phyloP scores from a whole-genome alignment of 2,113 vertebrate species.

The Crotophaga sulcirostris region DNA sequence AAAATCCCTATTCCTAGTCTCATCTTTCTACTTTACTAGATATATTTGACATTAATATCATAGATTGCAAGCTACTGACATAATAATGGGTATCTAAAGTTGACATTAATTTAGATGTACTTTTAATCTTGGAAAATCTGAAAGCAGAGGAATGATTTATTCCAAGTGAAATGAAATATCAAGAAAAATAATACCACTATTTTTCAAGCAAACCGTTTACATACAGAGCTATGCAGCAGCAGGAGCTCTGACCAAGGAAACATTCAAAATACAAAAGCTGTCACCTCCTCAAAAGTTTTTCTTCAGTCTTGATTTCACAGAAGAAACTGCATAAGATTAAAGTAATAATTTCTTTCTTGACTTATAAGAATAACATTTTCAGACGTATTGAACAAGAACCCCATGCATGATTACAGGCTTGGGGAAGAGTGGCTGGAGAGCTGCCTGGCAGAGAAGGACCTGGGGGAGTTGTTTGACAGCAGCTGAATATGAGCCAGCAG shows the following conservation, averaged over 20 bases:
- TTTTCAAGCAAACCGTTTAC: constrained; percentile 2
- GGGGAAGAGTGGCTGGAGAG: too few relatives aligned
- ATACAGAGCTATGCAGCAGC: not conserved
- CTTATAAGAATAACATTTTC: not conserved
- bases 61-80: not conserved
- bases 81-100: not conserved
- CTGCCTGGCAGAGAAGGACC: too few relatives aligned
- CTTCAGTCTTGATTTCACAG: constrained; percentile 10
- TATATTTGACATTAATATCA: not conserved
- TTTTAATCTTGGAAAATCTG: constrained; percentile 24
- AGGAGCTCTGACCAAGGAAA: not conserved
- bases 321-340: constrained; percentile 2
- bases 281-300: not conserved
- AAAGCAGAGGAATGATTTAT: constrained; percentile 6
- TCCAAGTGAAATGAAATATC: constrained; percentile 1
- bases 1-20: not conserved
- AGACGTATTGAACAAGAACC: not conserved
- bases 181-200: not conserved
- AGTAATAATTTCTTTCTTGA: constrained; percentile 27
- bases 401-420: too few relatives aligned
- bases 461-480: too few relatives aligned
- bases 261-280: not conserved
- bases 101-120: constrained; percentile 14
- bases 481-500: too few relatives aligned
- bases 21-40: not conserved